Evolutionary conservation across 2,113 vertebrate genomes (phyloP).

Genomic region (Marcusenius ussheri): DNA sequence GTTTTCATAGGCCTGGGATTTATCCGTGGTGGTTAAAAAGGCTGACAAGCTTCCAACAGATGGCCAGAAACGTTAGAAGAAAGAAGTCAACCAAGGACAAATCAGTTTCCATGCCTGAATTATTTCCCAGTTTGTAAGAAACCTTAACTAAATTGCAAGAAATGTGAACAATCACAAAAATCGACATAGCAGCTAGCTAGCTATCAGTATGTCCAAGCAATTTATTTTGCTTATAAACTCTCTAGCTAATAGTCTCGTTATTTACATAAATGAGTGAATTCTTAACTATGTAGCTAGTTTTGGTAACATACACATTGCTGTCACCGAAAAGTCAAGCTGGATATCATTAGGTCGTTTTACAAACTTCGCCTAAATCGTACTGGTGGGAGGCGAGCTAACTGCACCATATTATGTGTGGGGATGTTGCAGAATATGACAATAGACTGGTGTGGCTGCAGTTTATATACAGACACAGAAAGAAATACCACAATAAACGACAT

Average conservation of each 20-base stretch:
- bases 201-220: not conserved
- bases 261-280: not conserved
- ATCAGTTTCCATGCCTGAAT: not conserved
- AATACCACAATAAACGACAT: not conserved
- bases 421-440: constrained; percentile 38
- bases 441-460: constrained; percentile 45
- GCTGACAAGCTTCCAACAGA: not conserved
- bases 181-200: not conserved
- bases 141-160: not conserved
- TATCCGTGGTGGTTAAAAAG: not conserved
- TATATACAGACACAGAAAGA: constrained; percentile 6
- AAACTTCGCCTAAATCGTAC: not conserved
- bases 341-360: not conserved
- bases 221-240: constrained; percentile 8
- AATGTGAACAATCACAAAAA: not conserved
- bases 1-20: not conserved
- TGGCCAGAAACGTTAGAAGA: not conserved
- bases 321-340: not conserved
- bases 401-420: constrained; percentile 19
- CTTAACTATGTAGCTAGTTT: not conserved
- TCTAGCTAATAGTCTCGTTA: constrained; percentile 1
- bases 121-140: not conserved
- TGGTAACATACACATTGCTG: not conserved
- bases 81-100: not conserved
- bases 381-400: not conserved